A percentile compares a stretch with the other conserved stretches of the same genome.
phyloP scores from a whole-genome alignment of 2,113 vertebrate genomes.

The Rhinolophus ferrumequinum region DNA sequence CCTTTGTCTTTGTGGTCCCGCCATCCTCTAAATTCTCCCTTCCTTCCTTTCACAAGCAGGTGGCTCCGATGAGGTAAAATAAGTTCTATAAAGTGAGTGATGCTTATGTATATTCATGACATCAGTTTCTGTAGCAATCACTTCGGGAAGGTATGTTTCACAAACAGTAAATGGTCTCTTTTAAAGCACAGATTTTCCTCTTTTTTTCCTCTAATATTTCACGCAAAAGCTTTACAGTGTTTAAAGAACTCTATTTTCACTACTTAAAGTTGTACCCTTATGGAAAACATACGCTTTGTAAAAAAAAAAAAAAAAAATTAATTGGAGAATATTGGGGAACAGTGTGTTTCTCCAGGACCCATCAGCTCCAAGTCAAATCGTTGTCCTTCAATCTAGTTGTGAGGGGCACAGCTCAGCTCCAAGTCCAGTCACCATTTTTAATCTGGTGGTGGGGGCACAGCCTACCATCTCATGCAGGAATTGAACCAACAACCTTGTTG shows the following conservation, averaged over 20 bases:
- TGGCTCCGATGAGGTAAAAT: background rate
- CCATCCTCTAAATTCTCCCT: background rate
- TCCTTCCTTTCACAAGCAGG: background rate
- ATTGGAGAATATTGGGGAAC: no score
- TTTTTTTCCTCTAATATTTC: background rate
- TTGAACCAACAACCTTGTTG: no score
- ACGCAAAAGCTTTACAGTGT: background rate
- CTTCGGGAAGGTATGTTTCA: background rate
- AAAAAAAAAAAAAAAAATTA: no score
- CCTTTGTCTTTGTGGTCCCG: background rate
- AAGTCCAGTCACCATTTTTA: no score
- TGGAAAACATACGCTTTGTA: background rate
- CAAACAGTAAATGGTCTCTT: background rate
- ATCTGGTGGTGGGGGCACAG: no score
- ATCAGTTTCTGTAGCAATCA: background rate
- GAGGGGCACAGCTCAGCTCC: no score
- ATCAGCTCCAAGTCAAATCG: no score
- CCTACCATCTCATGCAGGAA: no score
- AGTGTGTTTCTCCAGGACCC: no score
- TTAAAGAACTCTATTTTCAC: background rate
- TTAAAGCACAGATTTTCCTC: background rate
- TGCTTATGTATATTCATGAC: background rate
- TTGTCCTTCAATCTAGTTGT: no score
- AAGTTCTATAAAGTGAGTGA: background rate
- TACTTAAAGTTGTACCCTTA: background rate